Conservation (phyloP, 2,113 vertebrate genomes). For the Crotalus horridus region DNA sequence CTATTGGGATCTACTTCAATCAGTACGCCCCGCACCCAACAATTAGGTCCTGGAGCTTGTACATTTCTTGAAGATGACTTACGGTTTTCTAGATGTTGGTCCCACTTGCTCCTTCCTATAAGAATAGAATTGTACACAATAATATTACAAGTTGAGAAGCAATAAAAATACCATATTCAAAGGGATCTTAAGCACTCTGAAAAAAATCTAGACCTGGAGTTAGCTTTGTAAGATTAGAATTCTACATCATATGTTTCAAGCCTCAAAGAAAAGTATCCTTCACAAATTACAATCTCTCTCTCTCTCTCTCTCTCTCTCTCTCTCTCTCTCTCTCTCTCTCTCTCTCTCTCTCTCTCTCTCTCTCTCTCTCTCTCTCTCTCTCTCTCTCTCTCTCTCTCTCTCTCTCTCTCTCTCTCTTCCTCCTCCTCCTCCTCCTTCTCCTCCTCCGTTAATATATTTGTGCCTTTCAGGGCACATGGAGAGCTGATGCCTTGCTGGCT, state of each 20-base stretch:
- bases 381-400: too few species aligned
- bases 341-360: too few species aligned
- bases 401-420: too few species aligned
- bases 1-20: background rate
- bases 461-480: background rate
- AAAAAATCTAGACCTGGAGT: background rate
- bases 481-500: background rate
- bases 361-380: background rate
- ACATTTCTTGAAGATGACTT: background rate
- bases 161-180: background rate
- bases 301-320: background rate
- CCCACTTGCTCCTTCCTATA: background rate
- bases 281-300: background rate
- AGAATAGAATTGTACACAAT: background rate
- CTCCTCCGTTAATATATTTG: background rate
- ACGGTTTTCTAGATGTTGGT: background rate
- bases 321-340: too few species aligned
- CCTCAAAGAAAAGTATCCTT: background rate
- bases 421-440: too few species aligned
- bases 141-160: background rate
- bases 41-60: background rate
- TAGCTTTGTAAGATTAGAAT: background rate
- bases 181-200: background rate
- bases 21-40: background rate
- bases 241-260: background rate